Base-by-base conservation (phyloP, 2,888 invertebrate species). In the Macrophya alboannulata region DNA sequence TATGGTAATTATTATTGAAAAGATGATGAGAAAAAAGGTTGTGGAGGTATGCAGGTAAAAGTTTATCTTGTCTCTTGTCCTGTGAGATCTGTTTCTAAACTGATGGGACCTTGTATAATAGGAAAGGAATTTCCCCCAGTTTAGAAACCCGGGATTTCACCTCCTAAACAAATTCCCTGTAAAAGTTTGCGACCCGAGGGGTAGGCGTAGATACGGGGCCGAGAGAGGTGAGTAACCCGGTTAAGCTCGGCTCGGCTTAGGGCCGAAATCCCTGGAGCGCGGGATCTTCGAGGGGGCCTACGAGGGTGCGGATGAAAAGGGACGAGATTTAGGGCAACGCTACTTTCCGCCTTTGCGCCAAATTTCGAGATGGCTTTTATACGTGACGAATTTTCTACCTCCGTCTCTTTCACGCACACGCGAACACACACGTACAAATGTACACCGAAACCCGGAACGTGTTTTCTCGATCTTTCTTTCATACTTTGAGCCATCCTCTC, bases 311-410 rank as follows among this genome's bases (percentile, higher is more conserved):
- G 83, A 83, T 83, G 83, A 83, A 83, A 83, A 83, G 83, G 83
- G 68, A 83, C 68, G 68, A 83, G 83, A 83, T 83, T 83, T 83
- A 68, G 68, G 83, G 83, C 48, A 81, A 65, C 81, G 81, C 62
- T 81, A 83, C 68, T 83, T 83, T 71, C 83, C 48, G 48, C 83
- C 43, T 83, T 68, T 83, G 83, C 83, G 83, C 68, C 21, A 83
- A 83, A 68, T 83, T 83, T 83, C 83, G 65, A 83, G 83, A 83
- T 71, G 65, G 48, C 68, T 68, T 83, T 68, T 83, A 83, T 83
- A 83, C 83, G 83, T 68, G 83, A 83, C 83, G 83, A 71, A 68
- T 68, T 83, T 68, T 68, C 31, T 25, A 45, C 37, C 68, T 43
- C 10, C 31, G 45, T 68, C 48, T 55, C 31, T 51, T 48, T 77